phyloP scores from a whole-genome alignment of 2,888 invertebrate genomes.

The Macrosoma leucophasiata region DNA sequence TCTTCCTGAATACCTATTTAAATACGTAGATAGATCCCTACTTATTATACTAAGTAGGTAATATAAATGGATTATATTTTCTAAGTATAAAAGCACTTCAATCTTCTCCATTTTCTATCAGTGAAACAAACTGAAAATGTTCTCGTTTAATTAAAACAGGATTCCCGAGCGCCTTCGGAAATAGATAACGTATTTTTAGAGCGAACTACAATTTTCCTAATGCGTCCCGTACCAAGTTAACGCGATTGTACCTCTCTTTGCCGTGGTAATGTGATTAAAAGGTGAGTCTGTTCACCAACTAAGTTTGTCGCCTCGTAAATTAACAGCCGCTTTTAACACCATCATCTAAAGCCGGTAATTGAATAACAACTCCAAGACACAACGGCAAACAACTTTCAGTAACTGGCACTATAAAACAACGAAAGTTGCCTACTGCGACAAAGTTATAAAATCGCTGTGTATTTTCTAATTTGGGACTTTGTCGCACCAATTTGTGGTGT shows the following conservation, averaged over 20 bases:
- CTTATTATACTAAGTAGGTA: too few species aligned
- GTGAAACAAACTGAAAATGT: too few species aligned
- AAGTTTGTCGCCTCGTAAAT: constrained; percentile 13
- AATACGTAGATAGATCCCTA: too few species aligned
- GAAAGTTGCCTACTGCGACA: constrained; percentile 37
- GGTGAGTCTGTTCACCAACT: constrained; percentile 27
- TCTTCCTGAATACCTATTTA: too few species aligned
- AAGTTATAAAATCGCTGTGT: constrained; percentile 37
- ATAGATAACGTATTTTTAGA: too few species aligned
- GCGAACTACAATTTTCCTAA: constrained; percentile 5
- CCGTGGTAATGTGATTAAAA: constrained; percentile 43
- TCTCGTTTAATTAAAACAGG: too few species aligned
- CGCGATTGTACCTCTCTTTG: constrained; percentile 31
- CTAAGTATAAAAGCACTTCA: too few species aligned
- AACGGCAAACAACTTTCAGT: constrained; percentile 33
- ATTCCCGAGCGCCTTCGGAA: too few species aligned
- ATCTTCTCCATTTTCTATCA: too few species aligned
- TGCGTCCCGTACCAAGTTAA: constrained; percentile 21
- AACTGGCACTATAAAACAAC: constrained; percentile 34
- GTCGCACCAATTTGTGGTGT: constrained; percentile 32
- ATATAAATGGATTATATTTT: too few species aligned
- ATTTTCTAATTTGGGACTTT: constrained; percentile 36
- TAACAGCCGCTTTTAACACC: constrained; percentile 22
- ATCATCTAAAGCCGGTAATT: constrained; percentile 30
- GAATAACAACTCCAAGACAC: constrained; percentile 19